Conservation (phyloP, 1,140 invertebrate species). For the Thalassaphorura encarpata region DNA sequence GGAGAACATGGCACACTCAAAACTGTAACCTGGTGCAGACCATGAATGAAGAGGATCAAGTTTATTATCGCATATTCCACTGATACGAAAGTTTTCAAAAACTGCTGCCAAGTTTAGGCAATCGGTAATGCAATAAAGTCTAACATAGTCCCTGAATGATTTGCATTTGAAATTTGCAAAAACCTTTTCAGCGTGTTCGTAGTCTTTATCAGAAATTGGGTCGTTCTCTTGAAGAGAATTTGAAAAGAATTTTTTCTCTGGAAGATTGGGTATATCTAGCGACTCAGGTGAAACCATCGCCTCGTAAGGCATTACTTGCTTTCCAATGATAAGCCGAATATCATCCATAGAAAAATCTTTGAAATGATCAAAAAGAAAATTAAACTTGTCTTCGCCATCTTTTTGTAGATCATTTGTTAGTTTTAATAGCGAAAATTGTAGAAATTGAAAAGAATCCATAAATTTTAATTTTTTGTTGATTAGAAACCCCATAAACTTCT, state of each 20-base stretch:
- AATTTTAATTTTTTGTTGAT: neutral
- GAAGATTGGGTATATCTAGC: slow-evolving; percentile 1
- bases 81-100: slow-evolving; percentile 33
- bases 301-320: neutral
- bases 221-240: slow-evolving; percentile 21
- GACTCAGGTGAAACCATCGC: neutral
- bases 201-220: slow-evolving; percentile 5
- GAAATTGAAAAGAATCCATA: slow-evolving; percentile 2
- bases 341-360: neutral
- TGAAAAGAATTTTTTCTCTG: slow-evolving; percentile 31
- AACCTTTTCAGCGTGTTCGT: slow-evolving; percentile 5
- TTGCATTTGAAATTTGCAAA: slow-evolving; percentile 10
- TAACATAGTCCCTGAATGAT: slow-evolving; percentile 31
- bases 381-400: neutral
- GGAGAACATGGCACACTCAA: neutral
- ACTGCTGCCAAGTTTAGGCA: slow-evolving; percentile 31
- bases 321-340: neutral
- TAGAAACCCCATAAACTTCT: neutral
- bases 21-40: neutral
- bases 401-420: neutral
- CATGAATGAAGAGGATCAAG: slow-evolving; percentile 29
- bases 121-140: slow-evolving; percentile 31
- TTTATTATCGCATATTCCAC: slow-evolving; percentile 23
- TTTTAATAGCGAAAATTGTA: neutral
- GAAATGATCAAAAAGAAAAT: too few relatives aligned